phyloP scores from a whole-genome alignment of 2,113 vertebrate genomes.

The Pituophis catenifer region DNA sequence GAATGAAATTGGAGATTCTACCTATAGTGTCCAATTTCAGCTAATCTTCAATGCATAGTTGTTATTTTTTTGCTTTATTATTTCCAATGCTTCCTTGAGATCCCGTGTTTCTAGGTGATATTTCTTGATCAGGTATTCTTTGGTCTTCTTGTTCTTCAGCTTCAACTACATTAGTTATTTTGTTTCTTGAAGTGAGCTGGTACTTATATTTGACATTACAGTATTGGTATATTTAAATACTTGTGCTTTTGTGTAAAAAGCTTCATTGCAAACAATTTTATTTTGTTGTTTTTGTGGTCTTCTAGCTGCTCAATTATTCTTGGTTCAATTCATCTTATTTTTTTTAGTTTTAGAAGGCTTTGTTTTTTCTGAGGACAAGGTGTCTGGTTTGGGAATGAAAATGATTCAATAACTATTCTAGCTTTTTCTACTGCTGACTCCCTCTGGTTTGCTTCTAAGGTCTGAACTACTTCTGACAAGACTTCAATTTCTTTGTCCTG shows the following conservation, averaged over 20 bases:
- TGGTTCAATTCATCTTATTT: background rate
- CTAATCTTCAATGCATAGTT: background rate
- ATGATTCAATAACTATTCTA: background rate
- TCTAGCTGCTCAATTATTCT: background rate
- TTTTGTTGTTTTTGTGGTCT: background rate
- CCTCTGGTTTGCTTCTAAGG: background rate
- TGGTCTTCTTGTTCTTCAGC: background rate
- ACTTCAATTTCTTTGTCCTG: background rate
- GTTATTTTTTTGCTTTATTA: background rate
- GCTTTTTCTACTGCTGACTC: background rate
- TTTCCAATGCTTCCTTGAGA: background rate
- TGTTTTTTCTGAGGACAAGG: background rate
- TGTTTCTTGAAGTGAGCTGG: background rate
- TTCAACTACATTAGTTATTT: background rate
- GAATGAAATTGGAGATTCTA: background rate
- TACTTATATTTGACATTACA: background rate
- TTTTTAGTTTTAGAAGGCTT: background rate
- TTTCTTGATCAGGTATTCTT: background rate
- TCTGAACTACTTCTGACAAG: background rate
- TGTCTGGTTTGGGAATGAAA: background rate
- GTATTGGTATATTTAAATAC: background rate
- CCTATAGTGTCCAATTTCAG: background rate
- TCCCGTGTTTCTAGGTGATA: background rate
- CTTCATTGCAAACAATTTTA: background rate
- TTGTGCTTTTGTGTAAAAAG: background rate